These are phyloP conservation scores for Danionella dracula DNA, from an alignment of 2,797 vertebrate genomes.

Conservation along the genomic window DNA sequence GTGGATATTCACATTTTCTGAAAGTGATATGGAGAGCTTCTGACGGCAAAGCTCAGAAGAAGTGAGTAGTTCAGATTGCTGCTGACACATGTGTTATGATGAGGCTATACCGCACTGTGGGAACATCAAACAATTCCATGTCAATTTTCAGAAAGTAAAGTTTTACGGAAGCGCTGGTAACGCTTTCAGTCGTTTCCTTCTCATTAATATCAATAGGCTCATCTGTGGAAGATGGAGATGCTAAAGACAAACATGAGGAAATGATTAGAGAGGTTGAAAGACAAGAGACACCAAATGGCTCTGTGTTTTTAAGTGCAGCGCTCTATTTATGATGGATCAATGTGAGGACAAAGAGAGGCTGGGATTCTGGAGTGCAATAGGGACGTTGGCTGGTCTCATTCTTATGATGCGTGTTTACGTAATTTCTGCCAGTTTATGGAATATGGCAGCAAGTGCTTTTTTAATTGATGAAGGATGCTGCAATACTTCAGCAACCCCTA, in stretches of 20 bases:
- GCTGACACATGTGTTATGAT: conserved; percentile 2
- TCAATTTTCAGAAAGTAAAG: neutral
- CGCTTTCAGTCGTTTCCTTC: conserved; percentile 5
- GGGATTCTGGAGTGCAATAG: conserved; percentile 3
- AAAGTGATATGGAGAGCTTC: neutral
- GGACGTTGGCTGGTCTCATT: conserved; percentile 37
- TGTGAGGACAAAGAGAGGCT: neutral
- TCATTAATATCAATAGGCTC: conserved; percentile 30
- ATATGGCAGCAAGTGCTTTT: conserved; percentile 39
- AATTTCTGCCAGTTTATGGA: conserved; percentile 45
- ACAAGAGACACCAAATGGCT: conserved; percentile 5
- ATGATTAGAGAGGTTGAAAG: conserved; percentile 17
- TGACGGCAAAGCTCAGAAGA: neutral
- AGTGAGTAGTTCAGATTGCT: neutral
- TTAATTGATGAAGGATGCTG: conserved; percentile 68
- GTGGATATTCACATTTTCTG: conserved; percentile 1
- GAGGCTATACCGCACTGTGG: neutral
- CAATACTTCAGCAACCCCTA: conserved; percentile 62
- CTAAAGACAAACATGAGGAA: conserved; percentile 15
- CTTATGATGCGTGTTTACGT: conserved; percentile 46
- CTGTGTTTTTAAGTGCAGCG: neutral
- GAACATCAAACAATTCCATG: neutral
- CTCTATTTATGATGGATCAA: conserved; percentile 31
- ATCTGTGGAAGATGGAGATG: conserved; percentile 1
- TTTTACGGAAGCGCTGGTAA: conserved; percentile 8